Conservation (phyloP, 1,140 invertebrate genomes). For the Propsilocerus akamusi region DNA sequence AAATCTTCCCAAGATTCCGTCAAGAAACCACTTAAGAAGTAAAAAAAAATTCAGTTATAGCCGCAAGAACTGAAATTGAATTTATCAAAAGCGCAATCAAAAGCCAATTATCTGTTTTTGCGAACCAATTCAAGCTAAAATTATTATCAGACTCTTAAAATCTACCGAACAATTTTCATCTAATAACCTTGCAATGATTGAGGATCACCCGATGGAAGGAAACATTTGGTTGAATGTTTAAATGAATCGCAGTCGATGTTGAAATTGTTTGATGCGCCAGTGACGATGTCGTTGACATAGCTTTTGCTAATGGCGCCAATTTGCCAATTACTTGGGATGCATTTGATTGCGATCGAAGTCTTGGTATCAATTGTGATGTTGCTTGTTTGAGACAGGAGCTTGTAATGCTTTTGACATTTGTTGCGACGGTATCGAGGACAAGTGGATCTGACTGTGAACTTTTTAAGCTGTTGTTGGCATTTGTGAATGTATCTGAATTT, state of each 20-base stretch:
- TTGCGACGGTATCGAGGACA: neutral
- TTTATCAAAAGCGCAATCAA: neutral
- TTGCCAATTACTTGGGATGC: neutral
- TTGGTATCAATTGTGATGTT: neutral
- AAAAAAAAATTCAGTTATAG: neutral
- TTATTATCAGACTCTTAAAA: neutral
- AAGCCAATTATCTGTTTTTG: neutral
- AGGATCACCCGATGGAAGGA: no score
- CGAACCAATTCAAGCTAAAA: neutral
- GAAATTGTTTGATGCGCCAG: neutral
- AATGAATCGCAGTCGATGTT: neutral
- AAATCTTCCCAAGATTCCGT: neutral
- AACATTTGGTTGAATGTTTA: neutral
- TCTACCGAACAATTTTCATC: neutral
- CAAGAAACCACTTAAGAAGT: neutral
- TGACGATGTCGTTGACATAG: neutral
- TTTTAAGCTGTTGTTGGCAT: neutral
- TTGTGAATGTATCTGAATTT: neutral
- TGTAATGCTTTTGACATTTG: neutral
- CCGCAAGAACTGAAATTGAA: neutral
- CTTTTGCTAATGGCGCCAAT: neutral
- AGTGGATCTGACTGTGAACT: neutral
- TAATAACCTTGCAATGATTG: neutral
- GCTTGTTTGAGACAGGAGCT: neutral
- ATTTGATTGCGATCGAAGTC: neutral